Evolutionary conservation across 2,113 vertebrate genomes (phyloP).

Genomic region (Hyperoodon ampullatus): DNA sequence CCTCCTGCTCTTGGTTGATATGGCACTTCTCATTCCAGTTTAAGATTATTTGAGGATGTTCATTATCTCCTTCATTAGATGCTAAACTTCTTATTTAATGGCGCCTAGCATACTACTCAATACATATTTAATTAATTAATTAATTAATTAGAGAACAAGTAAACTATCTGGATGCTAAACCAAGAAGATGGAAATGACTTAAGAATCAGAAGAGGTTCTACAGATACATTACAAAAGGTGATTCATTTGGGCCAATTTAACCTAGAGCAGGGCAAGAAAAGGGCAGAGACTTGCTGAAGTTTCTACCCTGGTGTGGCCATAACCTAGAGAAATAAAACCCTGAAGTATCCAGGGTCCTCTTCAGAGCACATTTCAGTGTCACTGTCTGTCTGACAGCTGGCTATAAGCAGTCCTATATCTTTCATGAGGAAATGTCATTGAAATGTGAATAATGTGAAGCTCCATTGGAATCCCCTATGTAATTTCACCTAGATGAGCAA

Average conservation of each 20-base stretch:
- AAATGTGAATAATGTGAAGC: constrained; percentile 63
- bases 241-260: not conserved
- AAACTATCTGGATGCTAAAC: not conserved
- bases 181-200: constrained; percentile 11
- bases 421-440: constrained; percentile 60
- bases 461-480: constrained; percentile 56
- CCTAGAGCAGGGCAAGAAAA: not conserved
- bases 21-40: not conserved
- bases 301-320: not conserved
- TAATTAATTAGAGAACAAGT: constrained; percentile 39
- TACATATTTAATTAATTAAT: not conserved
- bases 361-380: not conserved
- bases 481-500: constrained; percentile 46
- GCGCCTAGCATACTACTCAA: not conserved
- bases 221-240: not conserved
- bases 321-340: constrained; percentile 23
- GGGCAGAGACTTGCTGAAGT: not conserved
- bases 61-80: not conserved
- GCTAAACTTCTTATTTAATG: constrained; percentile 18
- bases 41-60: not conserved
- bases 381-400: constrained; percentile 31
- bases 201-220: not conserved
- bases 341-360: not conserved
- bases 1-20: not conserved
- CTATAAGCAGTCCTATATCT: constrained; percentile 13